A percentile compares a stretch with the other conserved stretches of the same genome.
Conservation (phyloP, 2,797 vertebrate species). For the Galago senegalensis region DNA sequence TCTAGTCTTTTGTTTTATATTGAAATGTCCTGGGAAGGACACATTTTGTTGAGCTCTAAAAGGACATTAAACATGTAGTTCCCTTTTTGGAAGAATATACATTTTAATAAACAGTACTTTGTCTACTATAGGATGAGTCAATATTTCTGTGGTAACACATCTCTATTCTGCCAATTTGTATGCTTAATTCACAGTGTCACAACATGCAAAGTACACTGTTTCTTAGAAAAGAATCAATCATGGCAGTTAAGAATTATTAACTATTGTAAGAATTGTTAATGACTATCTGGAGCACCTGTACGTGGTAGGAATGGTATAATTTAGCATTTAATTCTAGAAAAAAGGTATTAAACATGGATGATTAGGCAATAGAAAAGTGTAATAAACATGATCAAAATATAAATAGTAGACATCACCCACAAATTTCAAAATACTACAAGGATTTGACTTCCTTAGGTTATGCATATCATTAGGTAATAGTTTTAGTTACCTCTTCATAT, state of each 20-base stretch:
- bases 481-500: conserved; percentile 7
- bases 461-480: not conserved
- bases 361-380: not conserved
- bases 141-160: conserved; percentile 43
- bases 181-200: conserved; percentile 44
- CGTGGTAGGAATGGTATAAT: not conserved
- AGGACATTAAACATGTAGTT: not conserved
- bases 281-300: not conserved
- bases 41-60: not conserved
- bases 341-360: not conserved
- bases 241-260: conserved; percentile 1
- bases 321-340: not conserved
- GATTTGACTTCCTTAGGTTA: not conserved
- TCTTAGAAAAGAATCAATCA: not conserved
- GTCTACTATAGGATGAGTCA: not conserved
- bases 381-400: not conserved
- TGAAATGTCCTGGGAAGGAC: not conserved
- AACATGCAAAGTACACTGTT: not conserved
- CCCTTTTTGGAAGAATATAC: not conserved
- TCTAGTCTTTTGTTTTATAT: not conserved
- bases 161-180: not conserved
- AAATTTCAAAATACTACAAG: not conserved
- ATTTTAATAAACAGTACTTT: conserved; percentile 20
- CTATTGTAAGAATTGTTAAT: conserved; percentile 11
- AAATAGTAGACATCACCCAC: not conserved